Conservation (phyloP, 2,888 invertebrate species). For the Anthophora plumipes region DNA sequence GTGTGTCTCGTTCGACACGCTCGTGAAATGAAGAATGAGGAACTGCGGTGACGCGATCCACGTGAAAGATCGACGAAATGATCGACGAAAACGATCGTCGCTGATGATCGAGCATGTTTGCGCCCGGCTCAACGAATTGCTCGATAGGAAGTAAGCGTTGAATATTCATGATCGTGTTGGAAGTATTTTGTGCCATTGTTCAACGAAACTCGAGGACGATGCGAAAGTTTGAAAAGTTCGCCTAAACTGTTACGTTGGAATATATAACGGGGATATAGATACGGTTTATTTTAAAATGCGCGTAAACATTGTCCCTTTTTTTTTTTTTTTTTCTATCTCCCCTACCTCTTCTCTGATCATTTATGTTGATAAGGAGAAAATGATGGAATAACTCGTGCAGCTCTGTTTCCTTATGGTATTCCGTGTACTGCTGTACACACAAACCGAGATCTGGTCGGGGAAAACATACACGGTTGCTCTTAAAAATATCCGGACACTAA, state of each 20-base stretch:
- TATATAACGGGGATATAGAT: not conserved
- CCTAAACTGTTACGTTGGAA: constrained; percentile 2
- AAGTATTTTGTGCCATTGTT: not conserved
- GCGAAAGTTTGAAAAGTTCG: not conserved
- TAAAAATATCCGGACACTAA: no score
- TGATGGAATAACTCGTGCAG: no score
- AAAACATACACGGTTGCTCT: not conserved
- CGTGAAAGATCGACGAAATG: constrained; percentile 16
- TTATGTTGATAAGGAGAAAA: not conserved
- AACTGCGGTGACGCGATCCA: constrained; percentile 27
- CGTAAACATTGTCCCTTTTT: no score
- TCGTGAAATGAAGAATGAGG: constrained; percentile 42
- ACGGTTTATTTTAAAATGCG: not conserved
- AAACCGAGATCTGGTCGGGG: not conserved
- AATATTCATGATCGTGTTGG: constrained; percentile 39
- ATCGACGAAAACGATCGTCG: constrained; percentile 24
- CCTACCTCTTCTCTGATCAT: no score
- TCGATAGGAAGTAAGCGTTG: constrained; percentile 54
- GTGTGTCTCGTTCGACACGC: not conserved
- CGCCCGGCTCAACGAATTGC: constrained; percentile 32
- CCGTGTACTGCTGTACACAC: constrained; percentile 2
- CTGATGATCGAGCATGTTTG: constrained; percentile 32
- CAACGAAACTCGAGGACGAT: not conserved
- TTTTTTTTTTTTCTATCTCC: no score
- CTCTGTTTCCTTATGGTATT: not conserved